Conservation (phyloP, 2,113 vertebrate genomes). For the Thalassoma bifasciatum region DNA sequence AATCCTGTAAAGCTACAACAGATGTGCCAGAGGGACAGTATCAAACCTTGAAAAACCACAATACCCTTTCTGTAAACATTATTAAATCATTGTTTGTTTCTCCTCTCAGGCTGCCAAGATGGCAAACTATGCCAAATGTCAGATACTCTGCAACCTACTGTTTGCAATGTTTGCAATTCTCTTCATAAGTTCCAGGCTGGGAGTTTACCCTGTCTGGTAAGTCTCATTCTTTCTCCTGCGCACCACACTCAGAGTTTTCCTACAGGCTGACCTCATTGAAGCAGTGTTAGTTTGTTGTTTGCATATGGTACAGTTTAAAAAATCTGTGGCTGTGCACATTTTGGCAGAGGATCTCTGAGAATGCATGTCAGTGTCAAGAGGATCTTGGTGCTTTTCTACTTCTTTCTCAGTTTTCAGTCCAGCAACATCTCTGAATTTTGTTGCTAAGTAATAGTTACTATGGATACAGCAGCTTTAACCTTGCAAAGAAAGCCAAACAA, state of each 20-base stretch:
- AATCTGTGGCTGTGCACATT: slow-evolving; percentile 6
- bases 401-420: slow-evolving; percentile 55
- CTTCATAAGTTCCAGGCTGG: slow-evolving; percentile 95
- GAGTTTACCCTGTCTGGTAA: slow-evolving; percentile 95
- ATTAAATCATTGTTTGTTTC: slow-evolving; percentile 57
- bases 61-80: background rate
- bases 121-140: slow-evolving; percentile 98
- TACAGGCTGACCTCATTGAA: background rate
- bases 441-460: slow-evolving; percentile 84
- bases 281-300: slow-evolving; percentile 21
- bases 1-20: too few species aligned
- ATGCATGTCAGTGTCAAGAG: slow-evolving; percentile 21
- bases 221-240: slow-evolving; percentile 62
- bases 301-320: slow-evolving; percentile 11
- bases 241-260: slow-evolving; percentile 5
- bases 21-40: too few species aligned
- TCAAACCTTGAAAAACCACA: too few species aligned
- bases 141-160: slow-evolving; percentile 95
- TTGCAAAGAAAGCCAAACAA: slow-evolving; percentile 62
- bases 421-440: slow-evolving; percentile 71
- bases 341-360: slow-evolving; percentile 16
- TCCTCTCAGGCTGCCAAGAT: slow-evolving; percentile 93
- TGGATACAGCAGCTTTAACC: slow-evolving; percentile 78
- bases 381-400: slow-evolving; percentile 1
- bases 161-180: slow-evolving; percentile 94